Base-by-base conservation (phyloP, 1,140 invertebrate genomes). In the Calliopsis andreniformis region DNA sequence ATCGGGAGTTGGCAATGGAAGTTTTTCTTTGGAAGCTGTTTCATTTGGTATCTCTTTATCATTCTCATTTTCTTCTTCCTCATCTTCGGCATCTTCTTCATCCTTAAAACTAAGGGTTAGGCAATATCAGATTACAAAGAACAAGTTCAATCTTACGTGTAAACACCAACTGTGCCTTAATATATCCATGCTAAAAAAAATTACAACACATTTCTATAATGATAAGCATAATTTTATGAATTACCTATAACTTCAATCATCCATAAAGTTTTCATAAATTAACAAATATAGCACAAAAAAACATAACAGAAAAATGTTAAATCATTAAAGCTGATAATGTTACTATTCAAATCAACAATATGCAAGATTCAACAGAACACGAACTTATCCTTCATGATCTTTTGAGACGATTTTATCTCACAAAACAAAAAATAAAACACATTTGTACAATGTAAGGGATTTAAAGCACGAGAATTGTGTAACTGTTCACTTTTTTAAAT, bases 1-100 rank as follows among this genome's bases (percentile, higher is more conserved):
- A 55, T 92, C 91, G 14, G 93, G 93, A 20, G 90, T 92, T 0
- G 93, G 93, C 84, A 94, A 90, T 91, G 91, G 90, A 92, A 92
- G 90, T 78, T 92, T 92, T 28, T 89, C 85, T 83, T 84, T 89
- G 87, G 89, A 91, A 90, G 89, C 77, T 79, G 70, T 47, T 78
- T 80, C 71, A 75, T 76, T 86, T 70, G 75, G 42, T 30, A 59
- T n/a, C 51, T 78, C 80, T 59, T 63, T 28, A 4, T 78, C 58
- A 5, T 79, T 66, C 1, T 77, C 32, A 8, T 86, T 73, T 39
- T 80, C 76, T 3, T 83, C 62, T 16, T 81, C 70, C 12, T 84
- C 64, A 10, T 84, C 77, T 23, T 86, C 86, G 7, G 87, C 85
- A 16, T 85, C 67, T 42, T 68, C 28, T 78, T 84, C 84, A 47